These are phyloP conservation scores for Lathamus discolor DNA, from an alignment of 2,113 vertebrate species.

Conservation along the genomic window DNA sequence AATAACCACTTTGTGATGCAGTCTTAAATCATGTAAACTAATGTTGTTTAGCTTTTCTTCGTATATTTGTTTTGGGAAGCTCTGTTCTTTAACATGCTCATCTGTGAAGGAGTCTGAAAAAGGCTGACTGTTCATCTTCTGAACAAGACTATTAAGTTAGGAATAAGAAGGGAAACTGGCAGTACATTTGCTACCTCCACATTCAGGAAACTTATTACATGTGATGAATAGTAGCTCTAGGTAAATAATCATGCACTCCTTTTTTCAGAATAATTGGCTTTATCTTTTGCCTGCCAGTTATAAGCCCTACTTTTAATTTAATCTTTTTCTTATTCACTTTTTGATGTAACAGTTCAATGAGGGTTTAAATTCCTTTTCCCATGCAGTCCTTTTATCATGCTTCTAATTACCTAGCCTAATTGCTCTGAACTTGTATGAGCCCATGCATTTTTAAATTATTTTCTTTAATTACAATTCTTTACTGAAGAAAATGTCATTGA, in stretches of 20 bases:
- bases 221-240: constrained; percentile 14
- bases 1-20: neutral
- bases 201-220: neutral
- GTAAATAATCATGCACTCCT: constrained; percentile 12
- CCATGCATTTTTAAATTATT: constrained; percentile 57
- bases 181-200: neutral
- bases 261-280: constrained; percentile 49
- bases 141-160: neutral
- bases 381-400: constrained; percentile 67
- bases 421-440: constrained; percentile 64
- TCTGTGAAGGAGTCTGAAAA: neutral
- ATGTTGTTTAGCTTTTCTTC: neutral
- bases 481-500: constrained; percentile 32
- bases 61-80: neutral
- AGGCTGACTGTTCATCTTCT: neutral
- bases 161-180: neutral
- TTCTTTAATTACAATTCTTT: constrained; percentile 72
- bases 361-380: constrained; percentile 69
- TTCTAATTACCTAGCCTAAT: constrained; percentile 78
- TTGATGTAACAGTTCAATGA: constrained; percentile 71
- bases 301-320: constrained; percentile 65
- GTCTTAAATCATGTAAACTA: neutral
- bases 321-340: constrained; percentile 61
- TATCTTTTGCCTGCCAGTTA: constrained; percentile 63
- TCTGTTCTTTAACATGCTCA: fast-evolving